These are phyloP conservation scores for Marasmarcha lunaedactyla DNA, from an alignment of 2,888 invertebrate genomes.

Conservation along the genomic window DNA sequence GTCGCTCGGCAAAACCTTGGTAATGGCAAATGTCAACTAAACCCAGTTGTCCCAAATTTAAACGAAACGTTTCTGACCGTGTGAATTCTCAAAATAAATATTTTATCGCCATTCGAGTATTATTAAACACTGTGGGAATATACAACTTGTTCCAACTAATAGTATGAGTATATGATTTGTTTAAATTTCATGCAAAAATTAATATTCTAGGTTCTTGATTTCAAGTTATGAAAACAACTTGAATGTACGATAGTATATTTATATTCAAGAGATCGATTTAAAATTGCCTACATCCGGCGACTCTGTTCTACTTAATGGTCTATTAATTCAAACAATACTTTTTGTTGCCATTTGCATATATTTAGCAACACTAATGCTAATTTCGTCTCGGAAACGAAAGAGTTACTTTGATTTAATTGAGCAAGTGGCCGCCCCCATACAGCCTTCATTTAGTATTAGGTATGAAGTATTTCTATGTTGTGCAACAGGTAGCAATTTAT, in stretches of 20 bases:
- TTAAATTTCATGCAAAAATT: too few species aligned
- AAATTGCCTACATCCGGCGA: too few species aligned
- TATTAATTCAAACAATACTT: background rate
- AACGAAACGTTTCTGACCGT: background rate
- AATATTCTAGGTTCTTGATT: too few species aligned
- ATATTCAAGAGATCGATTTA: too few species aligned
- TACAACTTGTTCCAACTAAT: too few species aligned
- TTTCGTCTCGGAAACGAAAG: slow-evolving; percentile 54
- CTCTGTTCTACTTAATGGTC: too few species aligned
- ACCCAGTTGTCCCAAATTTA: background rate
- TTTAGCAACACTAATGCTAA: background rate
- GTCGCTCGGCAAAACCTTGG: slow-evolving; percentile 40
- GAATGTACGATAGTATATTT: too few species aligned
- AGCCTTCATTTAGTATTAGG: slow-evolving; percentile 60
- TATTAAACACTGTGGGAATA: too few species aligned
- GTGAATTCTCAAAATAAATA: slow-evolving; percentile 1
- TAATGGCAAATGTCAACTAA: slow-evolving; percentile 49
- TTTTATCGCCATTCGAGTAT: too few species aligned
- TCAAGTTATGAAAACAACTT: too few species aligned
- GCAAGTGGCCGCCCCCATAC: slow-evolving; percentile 50
- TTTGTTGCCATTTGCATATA: background rate
- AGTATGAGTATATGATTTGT: too few species aligned
- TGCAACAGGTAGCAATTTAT: slow-evolving; percentile 13
- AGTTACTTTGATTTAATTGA: slow-evolving; percentile 58
- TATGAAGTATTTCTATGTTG: slow-evolving; percentile 48